phyloP scores from a whole-genome alignment of 2,113 vertebrate genomes.

The Amphiprion ocellaris region DNA sequence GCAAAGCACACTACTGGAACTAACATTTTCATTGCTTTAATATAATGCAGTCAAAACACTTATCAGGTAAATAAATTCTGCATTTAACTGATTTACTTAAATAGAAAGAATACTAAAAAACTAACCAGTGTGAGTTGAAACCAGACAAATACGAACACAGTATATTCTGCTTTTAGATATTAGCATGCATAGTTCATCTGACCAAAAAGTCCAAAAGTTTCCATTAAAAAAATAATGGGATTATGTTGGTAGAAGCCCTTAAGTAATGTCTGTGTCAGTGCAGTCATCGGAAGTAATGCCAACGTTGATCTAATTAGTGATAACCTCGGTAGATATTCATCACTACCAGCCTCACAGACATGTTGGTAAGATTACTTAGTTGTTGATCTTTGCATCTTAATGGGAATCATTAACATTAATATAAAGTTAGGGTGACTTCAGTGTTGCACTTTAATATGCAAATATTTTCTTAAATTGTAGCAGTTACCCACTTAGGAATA shows the following conservation, averaged over 20 bases:
- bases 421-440: background rate
- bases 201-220: too few species aligned
- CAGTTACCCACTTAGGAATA: background rate
- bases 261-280: background rate
- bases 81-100: too few species aligned
- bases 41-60: too few species aligned
- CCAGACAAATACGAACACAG: too few species aligned
- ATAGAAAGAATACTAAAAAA: too few species aligned
- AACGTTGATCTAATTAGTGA: background rate
- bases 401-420: background rate
- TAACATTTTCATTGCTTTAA: too few species aligned
- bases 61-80: too few species aligned
- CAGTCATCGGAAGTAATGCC: background rate
- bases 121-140: too few species aligned
- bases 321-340: background rate
- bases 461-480: background rate
- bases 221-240: too few species aligned
- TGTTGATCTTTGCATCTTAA: background rate
- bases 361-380: background rate
- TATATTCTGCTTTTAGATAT: too few species aligned
- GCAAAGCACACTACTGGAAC: constrained; percentile 28
- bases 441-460: background rate
- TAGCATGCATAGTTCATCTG: too few species aligned
- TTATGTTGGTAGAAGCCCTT: too few species aligned
- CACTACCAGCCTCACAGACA: background rate